Evolutionary conservation across 2,113 vertebrate species (phyloP), one percentile per base, ranked within the genome.

Genomic region (Rhodinocichla rosea): DNA sequence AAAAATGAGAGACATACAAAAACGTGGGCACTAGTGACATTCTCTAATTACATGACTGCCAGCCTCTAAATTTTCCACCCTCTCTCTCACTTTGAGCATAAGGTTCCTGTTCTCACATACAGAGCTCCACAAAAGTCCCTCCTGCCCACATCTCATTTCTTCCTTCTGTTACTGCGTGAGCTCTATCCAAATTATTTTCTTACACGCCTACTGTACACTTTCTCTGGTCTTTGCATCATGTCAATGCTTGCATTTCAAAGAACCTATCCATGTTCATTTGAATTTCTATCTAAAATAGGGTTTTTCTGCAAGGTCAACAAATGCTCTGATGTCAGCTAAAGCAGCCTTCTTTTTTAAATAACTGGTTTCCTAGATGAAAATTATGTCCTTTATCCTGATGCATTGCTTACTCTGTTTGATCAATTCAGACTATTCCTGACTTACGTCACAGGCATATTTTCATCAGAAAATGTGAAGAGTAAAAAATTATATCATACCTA

Each of bases 101-200:
- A 92, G 76, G 47, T 89, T 93, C 76, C 89, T 81, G 27, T 90
- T 95, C 79, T 90, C 88, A 71, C 71, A 81, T 56, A 83, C 7
- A 70, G 44, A 88, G 56, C 52, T 90, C 44, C 49, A 87, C n/a
- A 87, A 56, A 91, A 87, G 83, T 92, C 68, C 33, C 53, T 89
- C 52, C 76, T 89, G 56, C 90, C 71, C 86, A 95, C 92, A 93
- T 64, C 47, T 71, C 49, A 68, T 92, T 86, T 95, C 33, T 82
- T 95, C 90, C 92, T 95, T 92, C 82, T 97, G 94, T 86, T 88
- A 63, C 71, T 69, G 62, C 32, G 37, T 88, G 63, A 83, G 33
- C 50, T 95, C 70, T 76, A 85, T 59, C 74, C 67, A 94, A 91
- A 83, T 59, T 73, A 95, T 80, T 95, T 90, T 62, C 89, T 94